phyloP scores from a whole-genome alignment of 2,797 vertebrate species.

The Rousettus madagascariensis region DNA sequence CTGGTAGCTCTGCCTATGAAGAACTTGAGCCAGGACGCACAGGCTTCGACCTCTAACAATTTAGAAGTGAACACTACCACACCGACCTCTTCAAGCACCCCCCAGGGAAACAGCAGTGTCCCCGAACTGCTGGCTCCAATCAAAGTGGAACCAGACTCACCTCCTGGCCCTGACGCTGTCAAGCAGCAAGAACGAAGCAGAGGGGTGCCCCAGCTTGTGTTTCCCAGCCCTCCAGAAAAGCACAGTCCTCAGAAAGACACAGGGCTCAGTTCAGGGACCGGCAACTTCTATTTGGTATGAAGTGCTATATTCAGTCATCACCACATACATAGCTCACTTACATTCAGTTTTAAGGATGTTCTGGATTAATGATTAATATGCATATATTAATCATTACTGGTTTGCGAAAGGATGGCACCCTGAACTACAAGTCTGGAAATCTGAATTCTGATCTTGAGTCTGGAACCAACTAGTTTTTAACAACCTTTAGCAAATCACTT shows the following conservation, averaged over 20 bases:
- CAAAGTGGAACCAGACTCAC: constrained; percentile 85
- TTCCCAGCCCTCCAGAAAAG: constrained; percentile 86
- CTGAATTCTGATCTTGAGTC: constrained; percentile 5
- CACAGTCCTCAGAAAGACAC: constrained; percentile 91
- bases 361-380: not conserved
- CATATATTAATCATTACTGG: not conserved
- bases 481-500: constrained; percentile 41
- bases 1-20: constrained; percentile 90
- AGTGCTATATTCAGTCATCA: constrained; percentile 59
- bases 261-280: constrained; percentile 86
- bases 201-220: constrained; percentile 90
- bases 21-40: constrained; percentile 85
- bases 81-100: constrained; percentile 83
- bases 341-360: constrained; percentile 43
- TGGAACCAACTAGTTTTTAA: constrained; percentile 31
- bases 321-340: not conserved
- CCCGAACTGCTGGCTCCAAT: constrained; percentile 88
- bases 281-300: constrained; percentile 92
- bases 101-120: constrained; percentile 79
- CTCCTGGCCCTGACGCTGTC: constrained; percentile 87
- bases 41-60: constrained; percentile 86
- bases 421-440: constrained; percentile 49
- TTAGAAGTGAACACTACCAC: constrained; percentile 84
- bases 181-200: constrained; percentile 88
- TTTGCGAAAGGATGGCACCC: constrained; percentile 22